phyloP scores from a whole-genome alignment of 1,140 invertebrate species.

The Drosophila pruinosa region DNA sequence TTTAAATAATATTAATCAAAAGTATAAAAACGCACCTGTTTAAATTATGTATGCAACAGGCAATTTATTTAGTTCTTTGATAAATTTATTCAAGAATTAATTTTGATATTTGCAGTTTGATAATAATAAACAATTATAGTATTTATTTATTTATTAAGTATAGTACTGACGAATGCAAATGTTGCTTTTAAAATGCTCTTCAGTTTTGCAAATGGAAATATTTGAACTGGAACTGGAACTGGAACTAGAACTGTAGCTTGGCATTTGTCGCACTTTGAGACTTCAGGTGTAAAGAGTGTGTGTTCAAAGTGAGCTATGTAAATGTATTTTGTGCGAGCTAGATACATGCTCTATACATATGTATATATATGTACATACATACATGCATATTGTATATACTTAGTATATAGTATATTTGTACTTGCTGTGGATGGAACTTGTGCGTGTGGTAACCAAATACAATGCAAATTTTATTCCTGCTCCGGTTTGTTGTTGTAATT shows the following conservation, averaged over 20 bases:
- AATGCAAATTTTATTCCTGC: constrained; percentile 68
- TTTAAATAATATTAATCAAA: too few species aligned
- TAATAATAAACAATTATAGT: too few species aligned
- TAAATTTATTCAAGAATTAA: too few species aligned
- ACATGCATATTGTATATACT: constrained; percentile 2
- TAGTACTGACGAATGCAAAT: too few species aligned
- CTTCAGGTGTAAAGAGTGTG: constrained; percentile 19
- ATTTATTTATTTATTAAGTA: too few species aligned
- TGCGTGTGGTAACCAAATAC: constrained; percentile 80
- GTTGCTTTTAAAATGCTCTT: too few species aligned
- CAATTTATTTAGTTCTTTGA: too few species aligned
- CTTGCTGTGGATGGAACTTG: constrained; percentile 19
- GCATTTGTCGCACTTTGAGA: background rate
- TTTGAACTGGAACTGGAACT: background rate
- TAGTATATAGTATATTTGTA: background rate
- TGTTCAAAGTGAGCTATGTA: constrained; percentile 3
- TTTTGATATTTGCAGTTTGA: too few species aligned
- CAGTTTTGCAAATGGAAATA: too few species aligned
- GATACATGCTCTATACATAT: background rate
- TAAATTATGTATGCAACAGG: too few species aligned
- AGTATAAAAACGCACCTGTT: too few species aligned
- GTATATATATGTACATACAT: constrained; percentile 24
- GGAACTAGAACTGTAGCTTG: background rate
- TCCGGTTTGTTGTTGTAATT: constrained; percentile 16
- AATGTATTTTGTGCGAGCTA: background rate